Evolutionary conservation across 2,113 vertebrate species (phyloP).

Genomic region (Cheilinus undulatus): DNA sequence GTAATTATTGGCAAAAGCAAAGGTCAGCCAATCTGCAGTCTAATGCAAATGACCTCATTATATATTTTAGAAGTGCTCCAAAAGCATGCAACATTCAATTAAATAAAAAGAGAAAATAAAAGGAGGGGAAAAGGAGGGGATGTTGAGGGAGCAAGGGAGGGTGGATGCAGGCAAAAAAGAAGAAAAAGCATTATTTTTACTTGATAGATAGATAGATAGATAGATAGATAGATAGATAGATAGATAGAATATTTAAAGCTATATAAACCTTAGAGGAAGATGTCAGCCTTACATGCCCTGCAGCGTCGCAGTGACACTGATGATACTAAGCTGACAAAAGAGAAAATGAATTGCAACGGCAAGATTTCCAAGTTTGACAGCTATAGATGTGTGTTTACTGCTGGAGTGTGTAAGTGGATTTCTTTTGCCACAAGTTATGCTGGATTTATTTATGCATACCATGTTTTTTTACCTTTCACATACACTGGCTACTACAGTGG

Average conservation of each 20-base stretch:
- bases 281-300: slow-evolving; percentile 11
- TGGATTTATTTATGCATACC: not conserved
- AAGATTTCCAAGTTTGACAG: slow-evolving; percentile 6
- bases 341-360: slow-evolving; percentile 22
- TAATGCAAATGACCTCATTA: slow-evolving; percentile 90
- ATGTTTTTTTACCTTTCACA: too few relatives aligned
- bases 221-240: not conserved
- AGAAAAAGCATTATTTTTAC: too few relatives aligned
- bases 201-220: slow-evolving; percentile 23
- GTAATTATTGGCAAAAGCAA: slow-evolving; percentile 92
- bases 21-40: slow-evolving; percentile 87
- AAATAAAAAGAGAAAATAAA: slow-evolving; percentile 64
- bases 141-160: not conserved
- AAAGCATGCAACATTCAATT: slow-evolving; percentile 86
- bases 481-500: too few relatives aligned
- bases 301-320: slow-evolving; percentile 5
- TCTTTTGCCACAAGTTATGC: not conserved
- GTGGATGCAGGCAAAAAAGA: not conserved
- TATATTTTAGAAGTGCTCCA: slow-evolving; percentile 83
- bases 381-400: not conserved
- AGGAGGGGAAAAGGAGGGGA: not conserved
- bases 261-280: slow-evolving; percentile 23
- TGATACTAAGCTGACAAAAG: slow-evolving; percentile 24
- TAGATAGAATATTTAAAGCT: slow-evolving; percentile 3
- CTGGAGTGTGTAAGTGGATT: not conserved